Base-by-base conservation (phyloP, 2,888 invertebrate species). In the Ctenicera cuprea region DNA sequence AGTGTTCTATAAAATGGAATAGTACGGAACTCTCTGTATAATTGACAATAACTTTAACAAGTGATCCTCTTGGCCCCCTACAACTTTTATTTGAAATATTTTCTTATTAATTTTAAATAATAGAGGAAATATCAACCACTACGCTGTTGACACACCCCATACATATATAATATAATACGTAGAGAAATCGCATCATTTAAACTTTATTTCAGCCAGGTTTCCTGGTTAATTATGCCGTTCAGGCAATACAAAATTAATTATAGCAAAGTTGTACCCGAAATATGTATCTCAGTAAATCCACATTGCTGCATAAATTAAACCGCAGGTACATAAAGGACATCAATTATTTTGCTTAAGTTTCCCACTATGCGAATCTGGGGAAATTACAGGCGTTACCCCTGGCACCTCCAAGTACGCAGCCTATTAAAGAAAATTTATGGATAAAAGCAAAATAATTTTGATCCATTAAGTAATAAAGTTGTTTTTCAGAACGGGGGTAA, bases 291-390 rank as follows among this genome's bases (percentile, higher is more conserved):
- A 3, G 18, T 16, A 38, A 33, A 59, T 59, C 59, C 38, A 41
- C 54, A 30, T 54, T 38, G 37, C 59, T 59, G 18, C 59, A 59
- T 59, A 59, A 59, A 59, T 59, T 59, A 37, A 59, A n/a, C 59
- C 37, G 37, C 18, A 38, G 7, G 20, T 38, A 20, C 59, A 59
- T 38, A 41, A 59, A 33, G 59, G 59, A 59, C 59, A 59, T 59
- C 59, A 37, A 59, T 59, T 59, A 59, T 59, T 59, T 59, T 59
- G 59, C 59, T 38, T 38, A 59, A 59, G 14, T 59, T 59, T 54
- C 33, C 38, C 59, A 41, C 38, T 38, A 59, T 38, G 22, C 37
- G 59, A 59, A 59, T 59, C 59, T 59, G 59, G 59, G 59, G 59
- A 59, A 59, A 59, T 59, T 59, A 59, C 59, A 59, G 18, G 59